Percentiles rank a stretch among this genome's conserved stretches.
These are phyloP conservation scores for Patella caerulea DNA, from an alignment of 2,888 invertebrate species.

Conservation along the genomic window DNA sequence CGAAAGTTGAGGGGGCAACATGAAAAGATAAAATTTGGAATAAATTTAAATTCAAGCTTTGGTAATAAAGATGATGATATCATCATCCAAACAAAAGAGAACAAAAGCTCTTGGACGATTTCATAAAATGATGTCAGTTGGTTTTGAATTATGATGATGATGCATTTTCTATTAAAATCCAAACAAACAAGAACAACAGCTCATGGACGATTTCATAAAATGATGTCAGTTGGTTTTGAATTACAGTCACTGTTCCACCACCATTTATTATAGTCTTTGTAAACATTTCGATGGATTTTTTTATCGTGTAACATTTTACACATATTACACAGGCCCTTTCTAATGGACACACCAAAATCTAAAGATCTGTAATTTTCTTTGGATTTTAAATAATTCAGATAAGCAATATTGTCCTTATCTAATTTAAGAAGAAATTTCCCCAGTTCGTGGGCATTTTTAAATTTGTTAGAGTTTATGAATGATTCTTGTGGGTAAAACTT, in stretches of 20 bases:
- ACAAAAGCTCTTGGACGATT: too few species aligned
- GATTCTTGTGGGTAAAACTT: conserved; percentile 20
- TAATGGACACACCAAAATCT: conserved; percentile 14
- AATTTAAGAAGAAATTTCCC: conserved; percentile 18
- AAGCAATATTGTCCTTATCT: background rate
- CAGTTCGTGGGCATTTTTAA: conserved; percentile 18
- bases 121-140: background rate
- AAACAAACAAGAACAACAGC: too few species aligned
- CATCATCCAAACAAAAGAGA: too few species aligned
- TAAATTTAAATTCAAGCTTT: too few species aligned
- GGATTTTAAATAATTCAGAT: background rate
- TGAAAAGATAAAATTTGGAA: too few species aligned
- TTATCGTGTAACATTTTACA: background rate
- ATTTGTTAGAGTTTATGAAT: conserved; percentile 19
- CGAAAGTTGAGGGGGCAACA: too few species aligned
- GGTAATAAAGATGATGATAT: too few species aligned
- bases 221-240: background rate
- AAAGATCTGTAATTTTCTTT: background rate
- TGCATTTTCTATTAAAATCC: too few species aligned
- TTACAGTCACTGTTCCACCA: background rate
- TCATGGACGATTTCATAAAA: too few species aligned
- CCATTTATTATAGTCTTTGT: background rate
- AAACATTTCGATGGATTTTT: background rate
- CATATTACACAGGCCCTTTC: background rate
- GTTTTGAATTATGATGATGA: background rate